Conservation (phyloP, 2,888 invertebrate species). For the Lithophane ornitopus region DNA sequence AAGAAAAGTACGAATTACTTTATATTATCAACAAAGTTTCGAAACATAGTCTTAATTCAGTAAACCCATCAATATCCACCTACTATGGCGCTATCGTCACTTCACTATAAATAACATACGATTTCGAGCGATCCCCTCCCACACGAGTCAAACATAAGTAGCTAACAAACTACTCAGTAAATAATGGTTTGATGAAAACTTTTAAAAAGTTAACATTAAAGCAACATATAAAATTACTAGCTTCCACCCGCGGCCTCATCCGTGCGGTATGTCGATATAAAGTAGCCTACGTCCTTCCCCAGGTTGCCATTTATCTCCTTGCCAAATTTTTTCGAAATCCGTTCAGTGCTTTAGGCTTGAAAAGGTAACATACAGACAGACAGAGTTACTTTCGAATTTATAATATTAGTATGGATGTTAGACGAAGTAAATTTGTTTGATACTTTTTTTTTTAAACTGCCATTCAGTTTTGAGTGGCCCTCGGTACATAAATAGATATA, state of each 20-base stretch:
- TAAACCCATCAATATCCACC: constrained; percentile 28
- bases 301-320: no score
- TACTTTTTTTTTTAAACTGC: background rate
- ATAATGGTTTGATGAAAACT: constrained; percentile 19
- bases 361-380: no score
- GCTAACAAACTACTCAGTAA: constrained; percentile 25
- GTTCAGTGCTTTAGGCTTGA: no score
- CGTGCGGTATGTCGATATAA: no score
- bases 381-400: no score
- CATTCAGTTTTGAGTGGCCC: background rate
- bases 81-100: constrained; percentile 19
- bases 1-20: background rate
- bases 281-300: no score
- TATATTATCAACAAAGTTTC: constrained; percentile 16
- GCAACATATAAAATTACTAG: background rate
- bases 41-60: background rate
- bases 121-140: constrained; percentile 27
- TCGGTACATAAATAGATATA: background rate
- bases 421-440: background rate
- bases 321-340: no score
- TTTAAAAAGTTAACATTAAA: constrained; percentile 4
- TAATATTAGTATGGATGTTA: no score
- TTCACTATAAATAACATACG: constrained; percentile 33
- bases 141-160: constrained; percentile 17
- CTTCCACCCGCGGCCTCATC: no score